A percentile compares a stretch with the other conserved stretches of the same genome.
These are phyloP conservation scores for Aethes cnicana DNA, from an alignment of 2,888 invertebrate species.

Conservation along the genomic window DNA sequence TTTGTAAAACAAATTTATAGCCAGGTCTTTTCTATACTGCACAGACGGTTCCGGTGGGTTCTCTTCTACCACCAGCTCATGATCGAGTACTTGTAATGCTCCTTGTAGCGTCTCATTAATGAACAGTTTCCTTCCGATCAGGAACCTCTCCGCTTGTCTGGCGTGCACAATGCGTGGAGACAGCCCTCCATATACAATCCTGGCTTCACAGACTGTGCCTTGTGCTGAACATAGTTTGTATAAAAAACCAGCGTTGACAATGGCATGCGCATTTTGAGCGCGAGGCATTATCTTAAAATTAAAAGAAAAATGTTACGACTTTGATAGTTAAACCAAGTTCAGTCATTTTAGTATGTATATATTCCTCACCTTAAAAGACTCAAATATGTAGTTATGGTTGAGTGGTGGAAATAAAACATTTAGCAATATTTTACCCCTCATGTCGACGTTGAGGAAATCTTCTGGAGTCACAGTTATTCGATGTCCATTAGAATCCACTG, in stretches of 20 bases:
- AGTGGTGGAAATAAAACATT: conserved; percentile 53
- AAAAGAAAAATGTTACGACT: no score
- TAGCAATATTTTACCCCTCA: conserved; percentile 62
- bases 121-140: conserved; percentile 68
- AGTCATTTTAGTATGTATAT: no score
- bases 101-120: conserved; percentile 66
- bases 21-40: conserved; percentile 82
- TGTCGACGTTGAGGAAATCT: conserved; percentile 65
- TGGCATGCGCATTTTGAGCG: conserved; percentile 88
- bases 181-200: conserved; percentile 84
- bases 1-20: conserved; percentile 85
- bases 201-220: conserved; percentile 65
- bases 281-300: conserved; percentile 88
- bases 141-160: conserved; percentile 69
- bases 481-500: conserved; percentile 43
- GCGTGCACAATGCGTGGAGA: conserved; percentile 73
- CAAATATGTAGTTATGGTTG: conserved; percentile 37
- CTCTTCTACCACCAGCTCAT: conserved; percentile 50
- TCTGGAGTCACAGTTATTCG: conserved; percentile 53
- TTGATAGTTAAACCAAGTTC: no score
- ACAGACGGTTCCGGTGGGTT: conserved; percentile 80
- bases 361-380: conserved; percentile 56
- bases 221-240: conserved; percentile 77
- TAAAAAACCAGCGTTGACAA: conserved; percentile 88
- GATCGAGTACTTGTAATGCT: conserved; percentile 46